Conservation (phyloP, 2,888 invertebrate species). For the Stenodera caucasica region DNA sequence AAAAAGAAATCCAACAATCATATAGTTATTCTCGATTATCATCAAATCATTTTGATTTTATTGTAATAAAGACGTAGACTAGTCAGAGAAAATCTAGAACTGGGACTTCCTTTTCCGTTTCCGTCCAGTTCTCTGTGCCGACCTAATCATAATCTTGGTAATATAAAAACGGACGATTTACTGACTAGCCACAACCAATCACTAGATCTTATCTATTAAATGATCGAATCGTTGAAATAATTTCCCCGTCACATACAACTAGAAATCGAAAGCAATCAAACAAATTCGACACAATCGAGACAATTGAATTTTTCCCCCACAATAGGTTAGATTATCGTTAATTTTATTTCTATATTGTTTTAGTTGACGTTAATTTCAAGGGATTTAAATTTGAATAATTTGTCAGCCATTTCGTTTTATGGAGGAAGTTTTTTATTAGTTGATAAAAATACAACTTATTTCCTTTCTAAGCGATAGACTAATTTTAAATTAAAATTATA, state of each 20-base stretch:
- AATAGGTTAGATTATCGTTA: too few relatives aligned
- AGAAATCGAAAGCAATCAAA: slow-evolving; percentile 4
- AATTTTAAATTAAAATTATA: slow-evolving; percentile 39
- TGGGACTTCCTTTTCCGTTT: slow-evolving; percentile 29
- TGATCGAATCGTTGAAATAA: slow-evolving; percentile 15
- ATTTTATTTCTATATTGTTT: too few relatives aligned
- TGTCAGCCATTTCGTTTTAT: too few relatives aligned
- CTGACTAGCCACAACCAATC: slow-evolving; percentile 16
- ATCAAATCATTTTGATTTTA: slow-evolving; percentile 2
- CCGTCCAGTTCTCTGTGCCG: slow-evolving; percentile 17
- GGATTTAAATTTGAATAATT: too few relatives aligned
- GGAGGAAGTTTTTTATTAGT: too few relatives aligned
- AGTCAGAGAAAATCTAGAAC: slow-evolving; percentile 23
- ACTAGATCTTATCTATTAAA: slow-evolving; percentile 17
- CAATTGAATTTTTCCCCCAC: too few relatives aligned
- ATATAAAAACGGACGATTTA: slow-evolving; percentile 18
- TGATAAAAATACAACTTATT: slow-evolving; percentile 29
- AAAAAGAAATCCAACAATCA: background rate
- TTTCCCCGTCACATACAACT: slow-evolving; percentile 1
- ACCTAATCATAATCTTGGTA: slow-evolving; percentile 25
- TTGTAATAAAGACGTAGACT: slow-evolving; percentile 16
- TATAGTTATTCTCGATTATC: too few relatives aligned
- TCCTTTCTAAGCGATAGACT: slow-evolving; percentile 33
- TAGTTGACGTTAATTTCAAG: too few relatives aligned
- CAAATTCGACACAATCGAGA: too few relatives aligned